phyloP scores from a whole-genome alignment of 1,140 invertebrate genomes.

The Cyrtorhinus lividipennis region DNA sequence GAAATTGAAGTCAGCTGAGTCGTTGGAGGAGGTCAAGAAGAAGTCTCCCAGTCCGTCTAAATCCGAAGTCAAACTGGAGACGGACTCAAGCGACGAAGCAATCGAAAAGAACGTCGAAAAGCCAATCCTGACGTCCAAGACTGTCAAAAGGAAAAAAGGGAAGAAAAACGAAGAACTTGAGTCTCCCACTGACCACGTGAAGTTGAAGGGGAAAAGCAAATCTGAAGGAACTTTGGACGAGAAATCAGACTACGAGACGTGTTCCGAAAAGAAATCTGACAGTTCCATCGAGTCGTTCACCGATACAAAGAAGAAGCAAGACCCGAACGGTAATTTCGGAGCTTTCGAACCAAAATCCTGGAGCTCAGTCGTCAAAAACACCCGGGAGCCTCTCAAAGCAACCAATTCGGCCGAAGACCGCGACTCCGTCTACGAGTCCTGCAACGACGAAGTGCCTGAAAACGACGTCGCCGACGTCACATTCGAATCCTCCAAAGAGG shows the following conservation, averaged over 20 bases:
- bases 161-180: slow-evolving; percentile 8
- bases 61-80: slow-evolving; percentile 13
- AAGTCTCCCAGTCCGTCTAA: slow-evolving; percentile 8
- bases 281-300: slow-evolving; percentile 17
- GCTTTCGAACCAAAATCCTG: neutral
- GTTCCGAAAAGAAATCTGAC: slow-evolving; percentile 19
- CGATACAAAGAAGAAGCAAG: slow-evolving; percentile 7
- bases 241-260: slow-evolving; percentile 17
- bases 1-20: neutral
- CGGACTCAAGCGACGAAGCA: slow-evolving; percentile 23
- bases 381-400: neutral
- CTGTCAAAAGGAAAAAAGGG: slow-evolving; percentile 17
- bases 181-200: neutral
- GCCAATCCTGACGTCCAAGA: slow-evolving; percentile 3
- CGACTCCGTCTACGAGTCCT: slow-evolving; percentile 25
- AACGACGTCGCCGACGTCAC: neutral
- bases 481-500: slow-evolving; percentile 13
- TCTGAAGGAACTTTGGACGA: slow-evolving; percentile 10
- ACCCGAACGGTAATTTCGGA: slow-evolving; percentile 9
- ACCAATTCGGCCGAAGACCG: slow-evolving; percentile 20
- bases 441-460: slow-evolving; percentile 20
- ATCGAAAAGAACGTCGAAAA: slow-evolving; percentile 11
- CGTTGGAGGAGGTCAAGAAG: neutral
- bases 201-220: slow-evolving; percentile 11
- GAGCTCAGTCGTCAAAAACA: slow-evolving; percentile 9